Conservation (phyloP, 2,113 vertebrate species). For the Alaudala cheleensis region DNA sequence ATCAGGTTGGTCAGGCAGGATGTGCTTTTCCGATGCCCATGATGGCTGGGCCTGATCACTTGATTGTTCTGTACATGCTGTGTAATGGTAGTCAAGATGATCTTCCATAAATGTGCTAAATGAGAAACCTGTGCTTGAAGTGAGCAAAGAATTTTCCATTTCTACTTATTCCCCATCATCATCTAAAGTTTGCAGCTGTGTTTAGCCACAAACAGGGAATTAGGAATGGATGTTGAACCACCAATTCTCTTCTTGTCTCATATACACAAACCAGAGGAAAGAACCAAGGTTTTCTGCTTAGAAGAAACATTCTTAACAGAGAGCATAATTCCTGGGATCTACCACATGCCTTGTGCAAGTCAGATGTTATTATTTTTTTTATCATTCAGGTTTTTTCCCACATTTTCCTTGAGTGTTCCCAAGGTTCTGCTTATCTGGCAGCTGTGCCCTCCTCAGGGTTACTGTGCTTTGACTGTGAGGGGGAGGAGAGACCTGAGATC, state of each 20-base stretch:
- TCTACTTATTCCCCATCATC: background rate
- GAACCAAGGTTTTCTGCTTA: background rate
- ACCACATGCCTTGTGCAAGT: background rate
- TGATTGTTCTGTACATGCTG: background rate
- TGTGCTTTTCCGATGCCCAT: background rate
- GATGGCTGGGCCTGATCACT: background rate
- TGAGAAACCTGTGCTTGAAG: background rate
- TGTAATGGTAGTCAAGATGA: background rate
- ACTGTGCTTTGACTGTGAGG: background rate
- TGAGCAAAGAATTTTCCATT: background rate
- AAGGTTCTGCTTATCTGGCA: slow-evolving; percentile 14
- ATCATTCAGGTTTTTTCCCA: background rate
- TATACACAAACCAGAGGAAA: background rate
- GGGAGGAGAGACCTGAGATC: background rate
- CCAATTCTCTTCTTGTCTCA: background rate
- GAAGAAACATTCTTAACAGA: background rate
- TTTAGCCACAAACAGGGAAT: background rate
- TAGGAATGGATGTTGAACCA: background rate
- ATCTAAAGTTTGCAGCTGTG: background rate
- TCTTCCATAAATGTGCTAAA: background rate
- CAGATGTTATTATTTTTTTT: background rate
- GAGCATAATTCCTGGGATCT: background rate
- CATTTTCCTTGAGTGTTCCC: background rate
- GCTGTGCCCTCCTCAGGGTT: background rate
- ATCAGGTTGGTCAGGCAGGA: background rate